Percentiles rank a stretch among this genome's conserved stretches.
These are phyloP conservation scores for Opisthograptis luteolata DNA, from an alignment of 2,888 invertebrate species.

Conservation along the genomic window DNA sequence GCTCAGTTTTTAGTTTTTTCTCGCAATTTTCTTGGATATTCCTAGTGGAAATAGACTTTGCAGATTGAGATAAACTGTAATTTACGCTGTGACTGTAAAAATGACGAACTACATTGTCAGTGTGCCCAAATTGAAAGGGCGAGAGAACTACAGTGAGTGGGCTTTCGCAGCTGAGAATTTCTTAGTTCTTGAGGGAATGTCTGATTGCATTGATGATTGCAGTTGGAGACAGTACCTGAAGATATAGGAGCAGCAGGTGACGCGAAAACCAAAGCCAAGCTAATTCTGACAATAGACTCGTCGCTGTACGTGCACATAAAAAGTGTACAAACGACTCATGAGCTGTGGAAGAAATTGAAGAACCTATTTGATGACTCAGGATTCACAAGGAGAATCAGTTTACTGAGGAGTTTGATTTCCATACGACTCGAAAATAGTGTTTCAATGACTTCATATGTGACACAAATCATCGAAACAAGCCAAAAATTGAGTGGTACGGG, in stretches of 20 bases:
- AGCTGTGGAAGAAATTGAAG: conserved; percentile 22
- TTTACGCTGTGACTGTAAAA: too few relatives aligned
- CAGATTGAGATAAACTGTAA: too few relatives aligned
- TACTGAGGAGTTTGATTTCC: not conserved
- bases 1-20: too few relatives aligned
- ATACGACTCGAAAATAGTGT: not conserved
- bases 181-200: too few relatives aligned
- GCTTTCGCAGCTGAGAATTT: too few relatives aligned
- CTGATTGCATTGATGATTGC: too few relatives aligned
- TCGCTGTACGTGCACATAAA: conserved; percentile 23
- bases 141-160: too few relatives aligned
- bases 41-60: too few relatives aligned
- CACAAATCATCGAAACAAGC: conserved; percentile 36
- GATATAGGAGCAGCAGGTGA: conserved; percentile 3
- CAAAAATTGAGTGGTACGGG: conserved; percentile 36
- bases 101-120: too few relatives aligned
- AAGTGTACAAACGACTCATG: conserved; percentile 3
- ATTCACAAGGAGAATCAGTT: not conserved
- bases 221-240: not conserved
- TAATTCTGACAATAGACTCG: conserved; percentile 31
- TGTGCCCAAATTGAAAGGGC: too few relatives aligned
- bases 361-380: conserved; percentile 9
- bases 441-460: conserved; percentile 2
- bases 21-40: too few relatives aligned
- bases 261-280: conserved; percentile 17